A percentile compares a stretch with the other conserved stretches of the same genome.
These are phyloP conservation scores for Deilephila porcellus DNA, from an alignment of 2,888 invertebrate genomes.

Conservation along the genomic window DNA sequence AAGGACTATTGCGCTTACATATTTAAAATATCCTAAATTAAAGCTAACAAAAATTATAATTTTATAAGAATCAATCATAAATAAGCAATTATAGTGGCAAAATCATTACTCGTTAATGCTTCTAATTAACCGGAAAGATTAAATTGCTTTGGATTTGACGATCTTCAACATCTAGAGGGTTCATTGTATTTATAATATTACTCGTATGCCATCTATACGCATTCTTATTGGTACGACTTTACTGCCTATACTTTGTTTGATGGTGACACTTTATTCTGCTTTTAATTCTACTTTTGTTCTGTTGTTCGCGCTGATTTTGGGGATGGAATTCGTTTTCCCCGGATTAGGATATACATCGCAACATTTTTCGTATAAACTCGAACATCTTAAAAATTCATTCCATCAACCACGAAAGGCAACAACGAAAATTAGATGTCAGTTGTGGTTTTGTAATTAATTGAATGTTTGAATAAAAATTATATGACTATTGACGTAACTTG, in stretches of 20 bases:
- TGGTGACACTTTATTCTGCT: background rate
- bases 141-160: background rate
- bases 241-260: background rate
- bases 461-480: background rate
- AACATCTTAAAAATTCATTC: background rate
- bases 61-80: background rate
- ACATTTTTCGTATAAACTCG: background rate
- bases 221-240: background rate
- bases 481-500: background rate
- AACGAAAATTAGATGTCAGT: background rate
- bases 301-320: background rate
- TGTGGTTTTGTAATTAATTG: background rate
- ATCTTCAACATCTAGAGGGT: background rate
- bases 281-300: background rate
- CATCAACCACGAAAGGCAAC: background rate
- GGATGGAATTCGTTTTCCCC: background rate
- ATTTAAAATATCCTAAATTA: background rate
- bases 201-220: background rate
- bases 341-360: background rate
- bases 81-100: constrained; percentile 1
- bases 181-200: background rate
- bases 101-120: background rate
- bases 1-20: constrained; percentile 8
- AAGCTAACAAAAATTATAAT: background rate
- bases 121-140: background rate